These are phyloP conservation scores for Acrobasis suavella DNA, from an alignment of 2,888 invertebrate species.

Conservation along the genomic window DNA sequence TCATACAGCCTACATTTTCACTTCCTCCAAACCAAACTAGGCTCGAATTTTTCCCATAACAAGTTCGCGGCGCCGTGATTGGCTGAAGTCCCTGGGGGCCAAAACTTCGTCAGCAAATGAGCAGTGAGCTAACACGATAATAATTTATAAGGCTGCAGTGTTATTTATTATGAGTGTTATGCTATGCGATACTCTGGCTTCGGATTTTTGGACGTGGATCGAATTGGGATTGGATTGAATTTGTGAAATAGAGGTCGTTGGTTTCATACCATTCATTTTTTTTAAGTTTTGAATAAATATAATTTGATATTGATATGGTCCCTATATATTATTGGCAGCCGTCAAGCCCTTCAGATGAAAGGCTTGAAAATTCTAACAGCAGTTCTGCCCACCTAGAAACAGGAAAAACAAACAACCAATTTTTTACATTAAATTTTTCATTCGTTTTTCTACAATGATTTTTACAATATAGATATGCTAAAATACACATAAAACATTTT, in stretches of 20 bases:
- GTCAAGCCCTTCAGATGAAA: no score
- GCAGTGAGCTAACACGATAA: slow-evolving; percentile 77
- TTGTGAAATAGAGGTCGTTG: not conserved
- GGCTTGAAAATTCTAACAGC: no score
- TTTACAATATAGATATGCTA: no score
- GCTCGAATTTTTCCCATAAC: slow-evolving; percentile 65
- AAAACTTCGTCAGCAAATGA: slow-evolving; percentile 82
- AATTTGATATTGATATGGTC: no score
- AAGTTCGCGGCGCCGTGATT: slow-evolving; percentile 78
- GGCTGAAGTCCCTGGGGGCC: slow-evolving; percentile 69
- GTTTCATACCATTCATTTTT: not conserved
- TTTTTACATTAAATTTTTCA: no score
- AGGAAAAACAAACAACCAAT: no score
- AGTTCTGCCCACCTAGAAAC: no score
- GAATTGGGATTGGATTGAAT: slow-evolving; percentile 5
- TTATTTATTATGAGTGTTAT: slow-evolving; percentile 73
- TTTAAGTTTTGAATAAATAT: no score
- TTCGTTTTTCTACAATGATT: no score
- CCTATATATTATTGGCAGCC: no score
- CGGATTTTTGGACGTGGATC: slow-evolving; percentile 12
- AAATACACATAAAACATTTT: no score
- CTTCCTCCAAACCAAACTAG: slow-evolving; percentile 10
- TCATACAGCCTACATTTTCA: slow-evolving; percentile 13
- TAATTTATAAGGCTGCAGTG: slow-evolving; percentile 77
- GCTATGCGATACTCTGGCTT: slow-evolving; percentile 40